Conservation (phyloP, 2,113 vertebrate genomes). For the Labeo catla region DNA sequence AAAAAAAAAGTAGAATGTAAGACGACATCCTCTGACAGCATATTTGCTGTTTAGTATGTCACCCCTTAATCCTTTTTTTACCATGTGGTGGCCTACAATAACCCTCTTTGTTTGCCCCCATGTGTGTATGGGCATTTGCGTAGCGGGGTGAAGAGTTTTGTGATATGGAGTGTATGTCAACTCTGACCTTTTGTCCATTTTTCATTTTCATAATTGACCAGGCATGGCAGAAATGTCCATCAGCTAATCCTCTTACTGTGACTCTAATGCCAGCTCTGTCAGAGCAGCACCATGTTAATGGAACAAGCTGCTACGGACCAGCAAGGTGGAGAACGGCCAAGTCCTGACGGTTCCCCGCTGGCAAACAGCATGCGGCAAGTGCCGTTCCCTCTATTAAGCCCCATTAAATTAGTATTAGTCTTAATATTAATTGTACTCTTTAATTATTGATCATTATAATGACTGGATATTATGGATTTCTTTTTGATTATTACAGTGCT, state of each 20-base stretch:
- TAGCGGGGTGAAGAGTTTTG: slow-evolving; percentile 12
- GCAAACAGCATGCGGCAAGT: background rate
- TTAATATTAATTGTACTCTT: slow-evolving; percentile 35
- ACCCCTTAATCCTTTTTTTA: background rate
- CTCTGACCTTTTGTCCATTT: slow-evolving; percentile 47
- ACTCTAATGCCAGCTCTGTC: slow-evolving; percentile 48
- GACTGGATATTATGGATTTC: background rate
- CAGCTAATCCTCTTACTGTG: slow-evolving; percentile 58
- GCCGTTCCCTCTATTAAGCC: slow-evolving; percentile 16
- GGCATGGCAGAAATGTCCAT: slow-evolving; percentile 54
- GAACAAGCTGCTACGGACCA: slow-evolving; percentile 39
- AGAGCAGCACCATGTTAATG: slow-evolving; percentile 47
- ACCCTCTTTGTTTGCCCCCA: background rate
- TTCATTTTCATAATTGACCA: slow-evolving; percentile 60
- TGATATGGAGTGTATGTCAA: slow-evolving; percentile 11
- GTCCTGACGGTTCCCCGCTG: slow-evolving; percentile 27
- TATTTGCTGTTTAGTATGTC: slow-evolving; percentile 10
- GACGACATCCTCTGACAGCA: background rate
- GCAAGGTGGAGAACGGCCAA: slow-evolving; percentile 14
- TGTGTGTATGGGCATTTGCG: slow-evolving; percentile 9
- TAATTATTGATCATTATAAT: slow-evolving; percentile 36
- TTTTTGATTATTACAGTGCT: background rate
- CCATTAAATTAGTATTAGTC: slow-evolving; percentile 26
- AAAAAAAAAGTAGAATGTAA: background rate
- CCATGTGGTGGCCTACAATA: slow-evolving; percentile 18